Percentiles rank a stretch among this genome's conserved stretches.
Evolutionary conservation across 2,888 invertebrate species (phyloP).

Genomic region (Aplocera efformata): DNA sequence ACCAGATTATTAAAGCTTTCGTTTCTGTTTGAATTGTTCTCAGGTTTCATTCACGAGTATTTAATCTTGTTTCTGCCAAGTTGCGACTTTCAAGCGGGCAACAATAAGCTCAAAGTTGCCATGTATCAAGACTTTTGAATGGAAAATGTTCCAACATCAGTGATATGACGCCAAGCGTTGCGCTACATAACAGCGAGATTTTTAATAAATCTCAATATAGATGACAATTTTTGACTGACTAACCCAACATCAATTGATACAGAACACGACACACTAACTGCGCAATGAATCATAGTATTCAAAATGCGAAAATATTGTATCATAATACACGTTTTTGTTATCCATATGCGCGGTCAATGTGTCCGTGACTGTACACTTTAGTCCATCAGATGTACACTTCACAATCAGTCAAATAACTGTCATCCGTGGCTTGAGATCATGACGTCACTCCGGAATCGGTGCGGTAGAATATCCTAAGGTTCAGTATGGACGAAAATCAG

Average conservation of each 20-base stretch:
- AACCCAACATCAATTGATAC: not conserved
- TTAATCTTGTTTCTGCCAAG: not conserved
- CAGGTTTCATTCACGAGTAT: conserved; percentile 3
- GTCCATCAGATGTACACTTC: conserved; percentile 26
- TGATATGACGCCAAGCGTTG: conserved; percentile 7
- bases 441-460: conserved; percentile 67
- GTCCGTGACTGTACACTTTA: conserved; percentile 7
- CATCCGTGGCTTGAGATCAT: conserved; percentile 49
- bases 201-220: conserved; percentile 6
- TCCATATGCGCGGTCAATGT: not conserved
- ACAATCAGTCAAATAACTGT: conserved; percentile 24
- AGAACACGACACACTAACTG: conserved; percentile 2
- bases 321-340: too few relatives aligned
- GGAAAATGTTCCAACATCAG: conserved; percentile 2
- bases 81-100: not conserved
- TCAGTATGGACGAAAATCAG: conserved; percentile 78
- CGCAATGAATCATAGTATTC: too few relatives aligned
- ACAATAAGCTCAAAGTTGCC: conserved; percentile 2
- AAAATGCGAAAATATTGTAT: too few relatives aligned
- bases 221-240: conserved; percentile 17
- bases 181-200: conserved; percentile 10
- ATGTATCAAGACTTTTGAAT: not conserved
- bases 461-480: conserved; percentile 76
- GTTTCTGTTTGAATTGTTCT: conserved; percentile 10
- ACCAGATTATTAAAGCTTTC: conserved; percentile 15